phyloP scores from a whole-genome alignment of 2,113 vertebrate species.

The Alexandromys fortis region DNA sequence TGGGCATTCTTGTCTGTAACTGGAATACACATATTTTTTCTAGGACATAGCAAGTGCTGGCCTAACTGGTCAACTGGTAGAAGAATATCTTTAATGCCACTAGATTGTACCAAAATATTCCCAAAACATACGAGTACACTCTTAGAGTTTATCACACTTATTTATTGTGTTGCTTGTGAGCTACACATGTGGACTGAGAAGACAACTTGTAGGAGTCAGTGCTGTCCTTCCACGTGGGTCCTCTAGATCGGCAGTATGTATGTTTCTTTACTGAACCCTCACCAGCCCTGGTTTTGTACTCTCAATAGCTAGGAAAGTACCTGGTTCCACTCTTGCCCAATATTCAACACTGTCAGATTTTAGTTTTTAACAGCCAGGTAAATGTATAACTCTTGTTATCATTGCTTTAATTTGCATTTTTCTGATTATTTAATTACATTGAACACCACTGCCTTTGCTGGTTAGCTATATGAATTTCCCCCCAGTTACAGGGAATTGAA shows the following conservation, averaged over 20 bases:
- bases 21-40: neutral
- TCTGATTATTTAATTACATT: neutral
- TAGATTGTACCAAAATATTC: constrained; percentile 12
- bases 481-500: neutral
- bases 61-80: neutral
- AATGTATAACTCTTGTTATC: neutral
- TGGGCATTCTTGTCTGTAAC: neutral
- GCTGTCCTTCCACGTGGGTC: neutral
- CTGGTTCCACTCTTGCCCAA: neutral
- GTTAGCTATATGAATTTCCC: neutral
- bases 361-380: neutral
- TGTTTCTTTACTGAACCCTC: neutral
- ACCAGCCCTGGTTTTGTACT: neutral
- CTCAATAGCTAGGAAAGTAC: neutral
- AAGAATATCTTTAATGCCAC: constrained; percentile 20
- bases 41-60: neutral
- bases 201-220: neutral
- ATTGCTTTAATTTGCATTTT: constrained; percentile 6
- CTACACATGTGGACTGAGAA: neutral
- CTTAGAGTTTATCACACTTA: neutral
- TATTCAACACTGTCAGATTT: neutral
- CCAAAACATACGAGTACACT: neutral
- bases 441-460: neutral
- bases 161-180: neutral
- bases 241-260: neutral